These are phyloP conservation scores for Procambarus clarkii DNA, from an alignment of 1,140 invertebrate genomes.

Conservation along the genomic window DNA sequence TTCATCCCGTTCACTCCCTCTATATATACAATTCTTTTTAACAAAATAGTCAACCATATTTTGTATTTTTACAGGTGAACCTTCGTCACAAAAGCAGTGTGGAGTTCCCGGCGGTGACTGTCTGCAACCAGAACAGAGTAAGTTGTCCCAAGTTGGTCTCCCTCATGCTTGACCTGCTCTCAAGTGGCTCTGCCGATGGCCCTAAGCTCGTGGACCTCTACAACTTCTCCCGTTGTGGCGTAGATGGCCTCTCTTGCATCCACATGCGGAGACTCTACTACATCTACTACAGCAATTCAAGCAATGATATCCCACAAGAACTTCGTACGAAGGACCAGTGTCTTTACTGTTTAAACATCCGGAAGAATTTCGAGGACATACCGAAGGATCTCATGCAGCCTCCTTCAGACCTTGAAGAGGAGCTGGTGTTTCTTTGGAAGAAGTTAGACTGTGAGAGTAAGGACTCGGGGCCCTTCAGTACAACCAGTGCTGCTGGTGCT, in stretches of 20 bases:
- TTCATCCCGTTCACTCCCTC: neutral
- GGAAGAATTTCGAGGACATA: neutral
- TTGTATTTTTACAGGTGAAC: neutral
- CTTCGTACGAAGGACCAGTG: neutral
- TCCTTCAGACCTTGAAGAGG: neutral
- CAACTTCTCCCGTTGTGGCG: conserved; percentile 7
- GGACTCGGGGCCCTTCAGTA: no score
- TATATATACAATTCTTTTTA: neutral
- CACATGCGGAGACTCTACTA: neutral
- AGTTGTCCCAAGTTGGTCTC: conserved; percentile 5
- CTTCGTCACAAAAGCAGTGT: neutral
- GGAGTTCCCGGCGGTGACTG: conserved; percentile 28
- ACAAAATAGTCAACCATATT: neutral
- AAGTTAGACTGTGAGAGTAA: neutral
- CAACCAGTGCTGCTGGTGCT: no score
- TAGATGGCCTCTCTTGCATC: neutral
- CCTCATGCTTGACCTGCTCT: neutral
- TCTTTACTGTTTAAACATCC: neutral
- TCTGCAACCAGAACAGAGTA: conserved; percentile 52
- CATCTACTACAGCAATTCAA: no score
- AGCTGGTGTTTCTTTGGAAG: neutral
- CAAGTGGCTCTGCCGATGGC: no score
- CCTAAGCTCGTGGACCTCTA: neutral
- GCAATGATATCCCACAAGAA: neutral
- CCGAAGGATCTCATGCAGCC: neutral